Percentiles rank a stretch among this genome's conserved stretches.
phyloP scores from a whole-genome alignment of 1,140 invertebrate species.

The Drosophila ogumai region DNA sequence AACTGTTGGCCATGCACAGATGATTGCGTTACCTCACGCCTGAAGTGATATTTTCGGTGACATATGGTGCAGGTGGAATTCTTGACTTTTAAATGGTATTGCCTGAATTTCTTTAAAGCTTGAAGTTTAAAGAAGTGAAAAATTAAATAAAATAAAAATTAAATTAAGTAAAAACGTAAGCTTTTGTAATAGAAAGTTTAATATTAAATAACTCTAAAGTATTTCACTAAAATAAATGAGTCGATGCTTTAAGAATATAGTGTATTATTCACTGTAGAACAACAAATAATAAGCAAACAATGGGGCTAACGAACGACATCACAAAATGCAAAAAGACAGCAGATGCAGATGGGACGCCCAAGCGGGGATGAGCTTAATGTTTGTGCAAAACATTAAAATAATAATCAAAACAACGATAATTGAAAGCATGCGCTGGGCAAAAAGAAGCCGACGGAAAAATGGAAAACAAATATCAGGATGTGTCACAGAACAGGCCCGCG shows the following conservation, averaged over 20 bases:
- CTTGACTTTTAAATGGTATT: too few species aligned
- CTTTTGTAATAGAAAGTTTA: too few species aligned
- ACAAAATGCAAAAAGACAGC: constrained; percentile 19
- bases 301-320: constrained; percentile 19
- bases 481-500: constrained; percentile 33
- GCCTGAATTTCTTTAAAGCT: neutral
- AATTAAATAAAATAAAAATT: too few species aligned
- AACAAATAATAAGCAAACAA: constrained; percentile 17
- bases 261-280: neutral
- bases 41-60: constrained; percentile 7
- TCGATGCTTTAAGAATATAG: neutral
- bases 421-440: constrained; percentile 40
- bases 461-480: constrained; percentile 50
- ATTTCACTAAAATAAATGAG: too few species aligned
- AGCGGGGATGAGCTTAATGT: constrained; percentile 31
- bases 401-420: constrained; percentile 70
- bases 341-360: constrained; percentile 9
- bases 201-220: too few species aligned
- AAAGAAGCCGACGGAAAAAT: constrained; percentile 19
- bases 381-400: constrained; percentile 57
- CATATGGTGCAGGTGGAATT: constrained; percentile 20
- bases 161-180: neutral
- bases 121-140: neutral
- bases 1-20: constrained; percentile 27
- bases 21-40: constrained; percentile 33